Conservation (phyloP, 2,797 vertebrate genomes). For the Sardinella longiceps region DNA sequence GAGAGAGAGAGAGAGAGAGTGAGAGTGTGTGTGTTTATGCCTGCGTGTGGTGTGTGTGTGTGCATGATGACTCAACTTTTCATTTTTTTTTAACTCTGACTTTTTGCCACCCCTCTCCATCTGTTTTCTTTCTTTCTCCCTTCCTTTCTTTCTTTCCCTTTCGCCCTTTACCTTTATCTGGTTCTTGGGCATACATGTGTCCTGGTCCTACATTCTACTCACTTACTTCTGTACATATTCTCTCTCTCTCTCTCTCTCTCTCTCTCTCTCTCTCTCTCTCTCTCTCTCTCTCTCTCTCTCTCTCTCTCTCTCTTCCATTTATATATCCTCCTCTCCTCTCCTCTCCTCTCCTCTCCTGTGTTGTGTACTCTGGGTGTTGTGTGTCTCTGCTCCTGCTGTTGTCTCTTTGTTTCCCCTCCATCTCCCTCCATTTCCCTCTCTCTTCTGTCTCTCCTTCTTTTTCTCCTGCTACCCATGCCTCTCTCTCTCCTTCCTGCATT, state of each 20-base stretch:
- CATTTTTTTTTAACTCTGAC: neutral
- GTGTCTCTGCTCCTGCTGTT: neutral
- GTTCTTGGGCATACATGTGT: neutral
- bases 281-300: neutral
- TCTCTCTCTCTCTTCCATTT: neutral
- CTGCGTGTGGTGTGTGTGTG: neutral
- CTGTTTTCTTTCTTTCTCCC: constrained; percentile 28
- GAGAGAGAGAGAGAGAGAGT: too few species aligned
- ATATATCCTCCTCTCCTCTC: neutral
- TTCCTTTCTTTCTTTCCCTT: neutral
- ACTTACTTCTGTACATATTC: neutral
- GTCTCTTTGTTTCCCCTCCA: constrained; percentile 5
- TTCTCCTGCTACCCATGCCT: neutral
- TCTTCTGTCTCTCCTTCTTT: neutral
- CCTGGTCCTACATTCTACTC: neutral
- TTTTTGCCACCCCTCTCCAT: neutral
- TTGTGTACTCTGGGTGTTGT: neutral
- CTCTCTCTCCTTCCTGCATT: neutral
- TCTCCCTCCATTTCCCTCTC: neutral
- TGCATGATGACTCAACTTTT: neutral
- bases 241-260: neutral
- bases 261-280: neutral
- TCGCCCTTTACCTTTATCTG: neutral
- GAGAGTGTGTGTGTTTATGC: neutral
- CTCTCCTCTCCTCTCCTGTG: neutral